phyloP scores from a whole-genome alignment of 2,888 invertebrate genomes.

The Tetanocera ferruginea region DNA sequence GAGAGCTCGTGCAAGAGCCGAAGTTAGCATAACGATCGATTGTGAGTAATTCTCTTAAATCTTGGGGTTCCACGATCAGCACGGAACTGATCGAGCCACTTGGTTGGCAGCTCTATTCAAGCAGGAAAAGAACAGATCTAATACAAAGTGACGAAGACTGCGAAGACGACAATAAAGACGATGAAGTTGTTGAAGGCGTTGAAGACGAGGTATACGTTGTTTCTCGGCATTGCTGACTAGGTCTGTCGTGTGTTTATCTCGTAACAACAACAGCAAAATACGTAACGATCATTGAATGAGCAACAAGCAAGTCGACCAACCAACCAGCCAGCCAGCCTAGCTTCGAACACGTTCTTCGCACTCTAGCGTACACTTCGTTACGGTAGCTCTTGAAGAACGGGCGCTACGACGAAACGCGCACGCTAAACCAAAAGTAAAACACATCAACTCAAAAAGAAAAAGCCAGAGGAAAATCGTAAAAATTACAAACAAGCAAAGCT shows the following conservation, averaged over 20 bases:
- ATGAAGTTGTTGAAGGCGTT: background rate
- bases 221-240: background rate
- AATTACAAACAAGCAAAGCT: background rate
- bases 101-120: background rate
- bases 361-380: constrained; percentile 29
- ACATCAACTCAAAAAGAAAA: background rate
- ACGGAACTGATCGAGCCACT: background rate
- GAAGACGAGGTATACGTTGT: background rate
- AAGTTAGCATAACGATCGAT: background rate
- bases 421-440: background rate
- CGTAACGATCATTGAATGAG: constrained; percentile 21
- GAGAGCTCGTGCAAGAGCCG: background rate
- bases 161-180: constrained; percentile 11
- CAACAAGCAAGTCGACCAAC: background rate
- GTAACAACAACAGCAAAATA: background rate
- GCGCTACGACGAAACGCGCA: constrained; percentile 21
- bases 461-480: constrained; percentile 2
- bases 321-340: background rate
- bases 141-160: constrained; percentile 17
- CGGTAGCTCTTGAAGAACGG: constrained; percentile 37
- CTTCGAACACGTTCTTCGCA: constrained; percentile 23
- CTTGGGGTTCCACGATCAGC: constrained; percentile 18
- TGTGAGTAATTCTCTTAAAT: constrained; percentile 24
- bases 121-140: background rate
- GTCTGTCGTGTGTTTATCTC: constrained; percentile 6